Evolutionary conservation across 2,888 invertebrate species (phyloP), one percentile per base, ranked within the genome.

Genomic region (Zygothrica quintamaculata): DNA sequence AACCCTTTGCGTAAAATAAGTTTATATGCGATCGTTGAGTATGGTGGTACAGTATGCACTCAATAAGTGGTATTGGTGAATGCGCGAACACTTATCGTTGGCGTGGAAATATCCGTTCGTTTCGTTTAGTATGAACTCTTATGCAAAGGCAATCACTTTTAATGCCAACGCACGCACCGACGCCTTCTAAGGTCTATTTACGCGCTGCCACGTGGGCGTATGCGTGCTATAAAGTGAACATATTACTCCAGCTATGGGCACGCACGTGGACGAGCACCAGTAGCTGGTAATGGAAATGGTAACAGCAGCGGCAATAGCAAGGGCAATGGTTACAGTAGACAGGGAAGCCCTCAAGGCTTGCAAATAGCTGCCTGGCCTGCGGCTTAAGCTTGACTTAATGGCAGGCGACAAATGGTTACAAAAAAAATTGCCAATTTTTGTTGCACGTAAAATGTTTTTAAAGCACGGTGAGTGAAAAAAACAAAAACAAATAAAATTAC

Each of bases 131-230:
- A n/a, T n/a, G 48, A 65, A 66, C 74, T 70, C 71, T 71, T 78
- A 70, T 56, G 74, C 67, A 53, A 33, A 61, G 74, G 80, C 84
- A 85, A 87, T 85, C 86, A 71, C 58, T 71, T 87, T 81, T 75
- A 87, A 87, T 84, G 84, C 59, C 57, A 13, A 50, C 59, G 48
- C 61, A 65, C 80, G 67, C 60, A 50, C 48, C 48, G 59, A 65
- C 64, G 77, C 81, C 65, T 65, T 48, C 48, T 52, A 39, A 58
- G 59, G 77, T 66, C 56, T 79, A 69, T 79, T 82, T 85, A 57
- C 77, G 59, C 64, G 46, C 15, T 44, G 70, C 68, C 76, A 65
- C 42, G 59, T 70, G 75, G 78, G 78, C 82, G 82, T 78, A 81
- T 82, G 62, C 67, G 82, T 77, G 69, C 42, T 64, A 73, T 76